Percentiles rank a stretch among this genome's conserved stretches.
Conservation (phyloP, 2,888 invertebrate genomes). For the Pogonocherus hispidulus region DNA sequence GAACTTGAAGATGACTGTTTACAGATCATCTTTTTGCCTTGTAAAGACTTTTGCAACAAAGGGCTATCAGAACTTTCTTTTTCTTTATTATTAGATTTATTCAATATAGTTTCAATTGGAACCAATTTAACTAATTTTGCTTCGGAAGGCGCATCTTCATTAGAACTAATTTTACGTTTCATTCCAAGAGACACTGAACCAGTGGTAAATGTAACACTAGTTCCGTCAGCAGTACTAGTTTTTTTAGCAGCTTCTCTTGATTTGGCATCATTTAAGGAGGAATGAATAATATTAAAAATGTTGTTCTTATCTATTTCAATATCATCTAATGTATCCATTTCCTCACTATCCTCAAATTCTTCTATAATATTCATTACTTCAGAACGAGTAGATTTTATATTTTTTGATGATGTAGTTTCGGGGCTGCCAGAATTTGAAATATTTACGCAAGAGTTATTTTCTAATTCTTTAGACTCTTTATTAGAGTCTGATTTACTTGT, state of each 20-base stretch:
- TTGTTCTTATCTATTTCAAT: slow-evolving; percentile 48
- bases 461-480: slow-evolving; percentile 25
- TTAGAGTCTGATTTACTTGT: neutral
- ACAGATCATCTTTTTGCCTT: slow-evolving; percentile 34
- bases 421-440: neutral
- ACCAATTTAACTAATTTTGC: slow-evolving; percentile 54
- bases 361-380: slow-evolving; percentile 26
- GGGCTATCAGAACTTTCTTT: slow-evolving; percentile 22
- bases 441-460: slow-evolving; percentile 23
- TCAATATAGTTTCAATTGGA: slow-evolving; percentile 52
- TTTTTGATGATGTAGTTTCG: neutral
- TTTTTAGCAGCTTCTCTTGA: slow-evolving; percentile 6
- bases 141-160: slow-evolving; percentile 31
- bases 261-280: slow-evolving; percentile 49
- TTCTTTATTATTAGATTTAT: slow-evolving; percentile 42
- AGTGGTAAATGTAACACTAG: neutral
- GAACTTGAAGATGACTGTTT: slow-evolving; percentile 30
- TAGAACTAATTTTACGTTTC: slow-evolving; percentile 46
- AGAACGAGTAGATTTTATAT: slow-evolving; percentile 1
- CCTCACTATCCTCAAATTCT: slow-evolving; percentile 31
- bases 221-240: neutral
- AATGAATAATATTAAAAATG: slow-evolving; percentile 58
- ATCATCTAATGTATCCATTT: slow-evolving; percentile 32
- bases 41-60: slow-evolving; percentile 33
- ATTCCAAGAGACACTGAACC: slow-evolving; percentile 22